Conservation (phyloP, 2,113 vertebrate species). For the Todiramphus saurophagus region DNA sequence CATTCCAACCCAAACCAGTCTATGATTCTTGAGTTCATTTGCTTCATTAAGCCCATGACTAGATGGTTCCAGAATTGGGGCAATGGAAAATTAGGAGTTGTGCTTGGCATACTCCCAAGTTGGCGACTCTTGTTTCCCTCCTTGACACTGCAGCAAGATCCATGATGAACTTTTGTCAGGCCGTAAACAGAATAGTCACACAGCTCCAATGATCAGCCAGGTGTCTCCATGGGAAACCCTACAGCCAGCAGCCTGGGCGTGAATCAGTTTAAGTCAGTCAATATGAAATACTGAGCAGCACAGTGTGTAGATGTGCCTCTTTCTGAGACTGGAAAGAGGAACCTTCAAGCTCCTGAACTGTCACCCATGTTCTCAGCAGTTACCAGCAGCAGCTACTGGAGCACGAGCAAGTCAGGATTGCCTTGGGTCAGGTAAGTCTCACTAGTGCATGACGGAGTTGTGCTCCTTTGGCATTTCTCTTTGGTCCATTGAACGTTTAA, state of each 20-base stretch:
- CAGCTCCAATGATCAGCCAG: not conserved
- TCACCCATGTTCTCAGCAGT: not conserved
- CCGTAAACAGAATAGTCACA: not conserved
- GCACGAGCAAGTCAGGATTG: not conserved
- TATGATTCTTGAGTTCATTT: not conserved
- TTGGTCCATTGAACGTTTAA: not conserved
- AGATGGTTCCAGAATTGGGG: not conserved
- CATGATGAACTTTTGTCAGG: not conserved
- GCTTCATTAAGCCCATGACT: not conserved
- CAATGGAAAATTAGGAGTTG: not conserved
- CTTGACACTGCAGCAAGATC: not conserved
- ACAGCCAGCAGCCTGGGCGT: not conserved
- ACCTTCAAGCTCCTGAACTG: not conserved
- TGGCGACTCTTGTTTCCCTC: not conserved
- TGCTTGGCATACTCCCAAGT: not conserved
- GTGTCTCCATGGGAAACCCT: not conserved
- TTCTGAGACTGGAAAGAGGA: not conserved
- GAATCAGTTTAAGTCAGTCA: not conserved
- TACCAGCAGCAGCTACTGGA: not conserved
- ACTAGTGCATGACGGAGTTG: rapidly evolving
- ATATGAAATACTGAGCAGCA: rapidly evolving
- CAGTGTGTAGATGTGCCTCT: not conserved
- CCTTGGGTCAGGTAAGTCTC: not conserved
- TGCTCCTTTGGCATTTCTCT: not conserved
- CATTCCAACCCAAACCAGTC: not conserved